These are phyloP conservation scores for Cheilosia scutellata DNA, from an alignment of 2,888 invertebrate genomes.

Conservation along the genomic window DNA sequence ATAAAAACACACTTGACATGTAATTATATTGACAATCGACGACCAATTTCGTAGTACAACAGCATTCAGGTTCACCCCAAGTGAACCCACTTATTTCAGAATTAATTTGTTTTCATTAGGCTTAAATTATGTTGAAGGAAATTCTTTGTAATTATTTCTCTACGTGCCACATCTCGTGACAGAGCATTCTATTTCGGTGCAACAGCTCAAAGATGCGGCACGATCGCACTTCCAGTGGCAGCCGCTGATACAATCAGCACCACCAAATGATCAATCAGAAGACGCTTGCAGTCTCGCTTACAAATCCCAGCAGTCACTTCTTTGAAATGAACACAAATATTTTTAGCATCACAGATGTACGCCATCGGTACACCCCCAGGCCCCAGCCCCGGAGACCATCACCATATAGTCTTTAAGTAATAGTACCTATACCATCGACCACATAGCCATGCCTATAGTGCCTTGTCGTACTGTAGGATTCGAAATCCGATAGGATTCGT, in stretches of 20 bases:
- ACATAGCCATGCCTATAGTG: too few species aligned
- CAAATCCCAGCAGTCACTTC: slow-evolving; percentile 75
- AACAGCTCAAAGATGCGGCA: slow-evolving; percentile 55
- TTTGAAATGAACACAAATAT: slow-evolving; percentile 71
- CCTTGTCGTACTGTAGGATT: not conserved
- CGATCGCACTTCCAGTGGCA: slow-evolving; percentile 61
- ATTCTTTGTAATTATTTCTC: slow-evolving; percentile 72
- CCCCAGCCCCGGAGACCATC: too few species aligned
- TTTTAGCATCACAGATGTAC: slow-evolving; percentile 74
- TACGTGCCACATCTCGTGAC: slow-evolving; percentile 71
- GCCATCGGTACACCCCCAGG: too few species aligned
- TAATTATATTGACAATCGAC: slow-evolving; percentile 75
- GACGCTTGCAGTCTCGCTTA: slow-evolving; percentile 65
- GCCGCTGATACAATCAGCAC: slow-evolving; percentile 61
- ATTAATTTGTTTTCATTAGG: slow-evolving; percentile 76
- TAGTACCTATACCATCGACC: too few species aligned
- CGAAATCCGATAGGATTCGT: slow-evolving; percentile 54
- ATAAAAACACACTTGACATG: slow-evolving; percentile 57
- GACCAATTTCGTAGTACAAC: slow-evolving; percentile 58
- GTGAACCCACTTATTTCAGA: slow-evolving; percentile 74
- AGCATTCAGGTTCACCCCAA: slow-evolving; percentile 71
- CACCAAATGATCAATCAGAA: slow-evolving; percentile 73
- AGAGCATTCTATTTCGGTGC: slow-evolving; percentile 62
- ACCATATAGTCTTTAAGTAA: too few species aligned
- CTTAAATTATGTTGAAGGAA: slow-evolving; percentile 66